Evolutionary conservation across 1,140 invertebrate genomes (phyloP).

Genomic region (Brachionus paranguensis): DNA sequence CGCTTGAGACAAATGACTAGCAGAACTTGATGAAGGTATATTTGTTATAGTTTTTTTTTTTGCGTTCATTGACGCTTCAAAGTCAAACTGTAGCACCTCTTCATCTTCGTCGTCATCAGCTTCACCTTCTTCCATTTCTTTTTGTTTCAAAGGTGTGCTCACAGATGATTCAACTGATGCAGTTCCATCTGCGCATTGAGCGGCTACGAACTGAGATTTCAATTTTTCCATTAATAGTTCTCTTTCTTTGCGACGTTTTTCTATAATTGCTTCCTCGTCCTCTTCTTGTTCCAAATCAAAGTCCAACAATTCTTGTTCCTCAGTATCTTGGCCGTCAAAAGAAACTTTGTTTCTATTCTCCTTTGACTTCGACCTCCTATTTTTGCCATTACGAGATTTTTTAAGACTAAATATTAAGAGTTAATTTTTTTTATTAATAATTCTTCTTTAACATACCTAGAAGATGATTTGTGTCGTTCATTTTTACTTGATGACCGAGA

Average conservation of each 20-base stretch:
- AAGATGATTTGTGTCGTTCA: not conserved
- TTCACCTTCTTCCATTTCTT: constrained; percentile 14
- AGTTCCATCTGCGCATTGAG: not conserved
- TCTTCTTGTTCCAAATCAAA: constrained; percentile 64
- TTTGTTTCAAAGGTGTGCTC: not conserved
- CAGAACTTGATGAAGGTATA: not conserved
- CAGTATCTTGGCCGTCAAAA: not conserved
- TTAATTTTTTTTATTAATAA: not conserved
- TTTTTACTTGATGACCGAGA: not conserved
- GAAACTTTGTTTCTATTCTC: not conserved
- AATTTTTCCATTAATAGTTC: constrained; percentile 64
- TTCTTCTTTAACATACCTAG: not conserved
- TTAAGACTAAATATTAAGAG: not conserved
- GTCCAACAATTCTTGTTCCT: not conserved
- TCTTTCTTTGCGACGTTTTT: constrained; percentile 75
- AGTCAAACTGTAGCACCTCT: constrained; percentile 38
- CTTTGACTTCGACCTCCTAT: not conserved
- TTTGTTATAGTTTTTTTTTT: not conserved
- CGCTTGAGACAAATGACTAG: not conserved
- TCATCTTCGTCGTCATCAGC: constrained; percentile 32
- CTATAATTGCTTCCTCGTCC: constrained; percentile 87
- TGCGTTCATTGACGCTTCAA: constrained; percentile 20
- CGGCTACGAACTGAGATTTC: not conserved
- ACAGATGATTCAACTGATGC: not conserved
- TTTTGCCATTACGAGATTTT: constrained; percentile 1